Evolutionary conservation across 2,888 invertebrate genomes (phyloP).

Genomic region (Leptothorax acervorum): DNA sequence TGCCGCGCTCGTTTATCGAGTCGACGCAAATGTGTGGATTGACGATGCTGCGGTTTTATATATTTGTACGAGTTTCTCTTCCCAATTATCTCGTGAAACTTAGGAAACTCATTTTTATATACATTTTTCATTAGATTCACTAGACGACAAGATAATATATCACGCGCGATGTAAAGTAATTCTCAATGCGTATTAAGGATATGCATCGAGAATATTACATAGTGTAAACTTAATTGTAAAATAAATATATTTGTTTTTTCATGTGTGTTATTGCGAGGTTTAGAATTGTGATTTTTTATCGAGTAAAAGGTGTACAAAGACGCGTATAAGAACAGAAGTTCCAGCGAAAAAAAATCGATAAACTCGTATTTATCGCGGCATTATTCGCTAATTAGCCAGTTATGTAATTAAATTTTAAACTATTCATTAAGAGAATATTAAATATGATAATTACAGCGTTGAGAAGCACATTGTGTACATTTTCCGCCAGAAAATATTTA

Average conservation of each 20-base stretch:
- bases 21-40: neutral
- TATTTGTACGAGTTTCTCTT: neutral
- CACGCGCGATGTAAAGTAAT: neutral
- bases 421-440: neutral
- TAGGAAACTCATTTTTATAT: neutral
- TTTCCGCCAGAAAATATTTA: neutral
- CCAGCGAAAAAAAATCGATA: neutral
- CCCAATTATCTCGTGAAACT: neutral
- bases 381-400: conserved; percentile 1
- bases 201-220: neutral
- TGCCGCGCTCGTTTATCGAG: conserved; percentile 32
- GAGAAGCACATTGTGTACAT: neutral
- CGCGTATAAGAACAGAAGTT: neutral
- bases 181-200: neutral
- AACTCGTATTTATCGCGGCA: neutral
- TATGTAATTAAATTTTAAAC: conserved; percentile 1
- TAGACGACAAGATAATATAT: neutral
- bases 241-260: neutral
- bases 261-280: neutral
- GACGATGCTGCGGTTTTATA: neutral
- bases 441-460: conserved; percentile 15
- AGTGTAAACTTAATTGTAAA: neutral
- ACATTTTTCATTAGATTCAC: neutral
- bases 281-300: conserved; percentile 13
- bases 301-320: neutral